Percentiles rank a stretch among this genome's conserved stretches.
Conservation (phyloP, 2,113 vertebrate species). For the Bujurquina vittata region DNA sequence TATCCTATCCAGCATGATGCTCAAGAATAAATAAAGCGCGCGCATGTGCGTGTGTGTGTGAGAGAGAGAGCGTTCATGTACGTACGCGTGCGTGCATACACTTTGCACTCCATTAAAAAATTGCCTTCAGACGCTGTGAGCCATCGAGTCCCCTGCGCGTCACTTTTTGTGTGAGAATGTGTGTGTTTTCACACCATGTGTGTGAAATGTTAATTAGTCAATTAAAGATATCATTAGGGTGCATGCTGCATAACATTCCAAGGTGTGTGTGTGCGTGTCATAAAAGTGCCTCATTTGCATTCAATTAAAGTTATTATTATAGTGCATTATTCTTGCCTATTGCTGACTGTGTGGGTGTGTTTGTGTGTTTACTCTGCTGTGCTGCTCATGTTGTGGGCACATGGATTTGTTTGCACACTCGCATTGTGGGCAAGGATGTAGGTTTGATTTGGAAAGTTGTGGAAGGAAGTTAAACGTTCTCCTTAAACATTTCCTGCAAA, state of each 20-base stretch:
- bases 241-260: constrained; percentile 54
- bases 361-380: background rate
- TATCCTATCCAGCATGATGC: constrained; percentile 29
- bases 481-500: background rate
- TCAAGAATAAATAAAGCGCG: constrained; percentile 41
- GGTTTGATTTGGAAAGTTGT: background rate
- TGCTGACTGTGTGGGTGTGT: constrained; percentile 5
- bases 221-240: constrained; percentile 62
- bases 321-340: background rate
- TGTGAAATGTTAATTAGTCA: constrained; percentile 69
- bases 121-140: constrained; percentile 21
- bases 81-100: background rate
- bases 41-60: background rate
- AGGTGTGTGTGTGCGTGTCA: background rate
- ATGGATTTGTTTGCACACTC: constrained; percentile 4
- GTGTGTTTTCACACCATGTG: constrained; percentile 50
- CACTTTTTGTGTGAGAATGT: constrained; percentile 14
- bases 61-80: background rate
- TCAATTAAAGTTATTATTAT: constrained; percentile 29
- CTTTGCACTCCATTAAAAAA: constrained; percentile 22
- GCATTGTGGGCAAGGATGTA: background rate
- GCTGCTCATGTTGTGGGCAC: background rate
- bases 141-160: constrained; percentile 10
- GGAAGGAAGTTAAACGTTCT: background rate
- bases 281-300: constrained; percentile 25